These are phyloP conservation scores for Anas platyrhynchos DNA, from an alignment of 2,113 vertebrate genomes.

Conservation along the genomic window DNA sequence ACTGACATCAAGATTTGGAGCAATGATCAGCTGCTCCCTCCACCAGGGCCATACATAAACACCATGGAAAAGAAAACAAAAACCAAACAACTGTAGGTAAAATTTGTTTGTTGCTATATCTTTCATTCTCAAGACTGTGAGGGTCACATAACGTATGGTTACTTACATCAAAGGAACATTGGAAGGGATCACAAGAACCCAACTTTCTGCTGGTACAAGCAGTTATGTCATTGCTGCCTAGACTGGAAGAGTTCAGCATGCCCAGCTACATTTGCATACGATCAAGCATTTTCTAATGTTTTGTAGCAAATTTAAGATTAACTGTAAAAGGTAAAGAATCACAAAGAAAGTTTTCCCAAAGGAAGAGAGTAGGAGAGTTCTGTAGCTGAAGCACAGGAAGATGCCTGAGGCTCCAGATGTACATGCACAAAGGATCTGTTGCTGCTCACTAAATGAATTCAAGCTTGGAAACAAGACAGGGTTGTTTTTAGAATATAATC, in stretches of 20 bases:
- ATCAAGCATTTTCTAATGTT: background rate
- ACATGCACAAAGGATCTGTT: background rate
- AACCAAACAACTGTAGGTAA: background rate
- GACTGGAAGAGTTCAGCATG: background rate
- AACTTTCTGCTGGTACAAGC: background rate
- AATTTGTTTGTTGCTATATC: background rate
- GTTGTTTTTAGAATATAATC: background rate
- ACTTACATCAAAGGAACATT: background rate
- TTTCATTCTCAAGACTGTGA: background rate
- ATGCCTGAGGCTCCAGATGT: background rate
- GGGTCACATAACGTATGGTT: rapidly evolving
- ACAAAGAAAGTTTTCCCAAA: background rate
- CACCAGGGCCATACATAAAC: background rate
- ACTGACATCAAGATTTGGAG: background rate
- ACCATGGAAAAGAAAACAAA: background rate
- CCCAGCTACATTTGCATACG: background rate
- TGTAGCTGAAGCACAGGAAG: background rate
- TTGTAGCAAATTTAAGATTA: background rate
- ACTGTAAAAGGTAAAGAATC: background rate
- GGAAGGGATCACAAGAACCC: background rate
- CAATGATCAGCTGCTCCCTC: background rate
- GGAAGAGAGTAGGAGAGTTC: background rate
- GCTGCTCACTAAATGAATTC: background rate
- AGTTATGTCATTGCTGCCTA: background rate
- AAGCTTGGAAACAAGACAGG: background rate